Base-by-base conservation (phyloP, 1,140 invertebrate genomes). In the Cyclina sinensis region DNA sequence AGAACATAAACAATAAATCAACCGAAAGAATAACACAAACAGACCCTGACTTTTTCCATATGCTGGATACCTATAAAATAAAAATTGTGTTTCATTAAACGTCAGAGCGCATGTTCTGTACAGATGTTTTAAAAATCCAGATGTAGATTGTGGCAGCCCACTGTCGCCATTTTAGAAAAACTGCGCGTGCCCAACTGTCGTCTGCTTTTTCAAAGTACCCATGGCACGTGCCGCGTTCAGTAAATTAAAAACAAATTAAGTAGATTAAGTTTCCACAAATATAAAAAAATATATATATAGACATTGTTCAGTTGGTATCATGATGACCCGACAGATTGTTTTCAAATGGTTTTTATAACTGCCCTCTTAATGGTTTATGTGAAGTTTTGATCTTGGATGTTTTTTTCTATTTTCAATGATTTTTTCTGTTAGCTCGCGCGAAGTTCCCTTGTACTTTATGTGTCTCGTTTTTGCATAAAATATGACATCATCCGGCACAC, bases 51-150 rank as follows among this genome's bases (percentile, higher is more conserved):
- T 35, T 70, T 37, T 70, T 70, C 65, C 65, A 70, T 37, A 70
- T 70, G 65, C 32, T n/a, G 35, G 21, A 78, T 30, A n/a, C 48
- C 74, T 35, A 51, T 78, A 51, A 78, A 78, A 51, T 78, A 78
- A 54, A n/a, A 78, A 35, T 51, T 21, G 35, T 48, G 35, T 35
- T 48, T 43, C 48, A n/a, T 35, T 78, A 78, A 78, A 78, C 43
- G 30, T 78, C 30, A 35, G 9, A 35, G 24, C 43, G 39, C 27
- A 54, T 51, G 35, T 35, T 57, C 48, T 27, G 11, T 78, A 32
- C 74, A 54, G 74, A 78, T 54, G 43, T 78, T 78, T 78, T 78
- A 78, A 78, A 74, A 30, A 46, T 78, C 74, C 74, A 78, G 74
- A 78, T 48, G 46, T 54, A 35, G 48, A 30, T 78, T 54, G 74